Conservation (phyloP, 2,888 invertebrate genomes). For the Drosophila neotestacea region DNA sequence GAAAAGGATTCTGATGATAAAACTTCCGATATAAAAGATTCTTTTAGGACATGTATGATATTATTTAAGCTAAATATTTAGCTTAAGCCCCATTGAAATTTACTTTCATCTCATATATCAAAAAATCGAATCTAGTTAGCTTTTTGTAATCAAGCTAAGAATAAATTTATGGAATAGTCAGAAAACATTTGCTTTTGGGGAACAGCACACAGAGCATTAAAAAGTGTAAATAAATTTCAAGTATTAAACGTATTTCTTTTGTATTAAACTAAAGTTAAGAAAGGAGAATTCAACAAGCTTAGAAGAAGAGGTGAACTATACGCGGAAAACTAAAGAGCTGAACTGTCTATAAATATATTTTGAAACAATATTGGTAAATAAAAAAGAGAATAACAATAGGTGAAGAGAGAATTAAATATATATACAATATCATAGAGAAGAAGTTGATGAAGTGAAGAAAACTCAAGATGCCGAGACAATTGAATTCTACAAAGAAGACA, state of each 20-base stretch:
- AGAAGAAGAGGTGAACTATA: neutral
- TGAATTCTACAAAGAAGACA: conserved; percentile 24
- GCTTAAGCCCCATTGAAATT: neutral
- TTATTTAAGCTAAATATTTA: too few species aligned
- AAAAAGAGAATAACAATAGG: neutral
- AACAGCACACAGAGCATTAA: conserved; percentile 30
- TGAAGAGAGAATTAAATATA: neutral
- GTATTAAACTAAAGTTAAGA: neutral
- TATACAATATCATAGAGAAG: neutral
- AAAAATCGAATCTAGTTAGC: conserved; percentile 11
- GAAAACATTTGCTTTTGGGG: conserved; percentile 29
- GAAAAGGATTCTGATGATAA: too few species aligned
- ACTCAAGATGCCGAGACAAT: conserved; percentile 25
- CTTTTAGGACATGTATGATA: too few species aligned
- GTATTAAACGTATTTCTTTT: conserved; percentile 14
- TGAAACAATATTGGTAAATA: too few species aligned
- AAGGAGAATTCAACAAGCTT: neutral
- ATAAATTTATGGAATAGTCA: neutral
- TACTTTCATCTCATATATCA: neutral
- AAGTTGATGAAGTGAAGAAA: neutral
- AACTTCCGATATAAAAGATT: too few species aligned
- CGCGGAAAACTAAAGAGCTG: neutral
- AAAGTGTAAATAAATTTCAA: conserved; percentile 31
- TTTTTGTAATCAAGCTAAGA: neutral
- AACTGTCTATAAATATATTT: neutral